Base-by-base conservation (phyloP, 2,113 vertebrate species). In the Poeciliopsis prolifica region DNA sequence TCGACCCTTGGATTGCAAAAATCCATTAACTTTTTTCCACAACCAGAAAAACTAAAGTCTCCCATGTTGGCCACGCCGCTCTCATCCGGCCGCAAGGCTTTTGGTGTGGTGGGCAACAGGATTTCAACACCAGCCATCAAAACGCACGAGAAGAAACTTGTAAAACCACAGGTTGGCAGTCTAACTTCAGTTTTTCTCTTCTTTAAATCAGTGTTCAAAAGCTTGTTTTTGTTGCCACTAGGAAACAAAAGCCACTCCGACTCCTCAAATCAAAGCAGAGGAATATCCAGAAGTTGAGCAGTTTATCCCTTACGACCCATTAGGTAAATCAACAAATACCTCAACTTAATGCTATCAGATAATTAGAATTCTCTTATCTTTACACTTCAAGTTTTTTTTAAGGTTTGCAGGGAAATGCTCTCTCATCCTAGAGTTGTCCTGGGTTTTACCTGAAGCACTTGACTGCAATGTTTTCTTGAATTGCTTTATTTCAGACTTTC, bases 211-310 rank as follows among this genome's bases (percentile, higher is more conserved):
- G 17, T 17, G 6, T 10, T 24, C 33, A 15, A 4, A 11, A 71
- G 14, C 1, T 22, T 29, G 5, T 22, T 58, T 71, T 40, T 72
- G 2, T 64, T 69, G 7, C 2, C 3, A 13, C 24, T 65, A 92
- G 90, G 92, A 92, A 82, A 79, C 72, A 0, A 86, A 82, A 79
- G 78, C 83, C 11, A 83, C 82, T 61, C 30, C 8, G 64, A 44
- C 61, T 22, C 3, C 81, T 58, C 79, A 66, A 2, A 26, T 37
- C 28, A 82, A 89, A 61, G 51, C 42, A 28, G 90, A 91, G 37
- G 86, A 91, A 63, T 91, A 89, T 58, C 91, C 88, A 72, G 91
- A 91, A 33, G 83, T 91, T 67, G 92, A 93, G 33, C 83, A 77
- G 54, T 81, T 88, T 9, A 69, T 89, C 40, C 86, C 91, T 42